Percentiles rank a stretch among this genome's conserved stretches.
Conservation (phyloP, 64 coral and sea anemone genomes). For the Catalaphyllia jardinei region DNA sequence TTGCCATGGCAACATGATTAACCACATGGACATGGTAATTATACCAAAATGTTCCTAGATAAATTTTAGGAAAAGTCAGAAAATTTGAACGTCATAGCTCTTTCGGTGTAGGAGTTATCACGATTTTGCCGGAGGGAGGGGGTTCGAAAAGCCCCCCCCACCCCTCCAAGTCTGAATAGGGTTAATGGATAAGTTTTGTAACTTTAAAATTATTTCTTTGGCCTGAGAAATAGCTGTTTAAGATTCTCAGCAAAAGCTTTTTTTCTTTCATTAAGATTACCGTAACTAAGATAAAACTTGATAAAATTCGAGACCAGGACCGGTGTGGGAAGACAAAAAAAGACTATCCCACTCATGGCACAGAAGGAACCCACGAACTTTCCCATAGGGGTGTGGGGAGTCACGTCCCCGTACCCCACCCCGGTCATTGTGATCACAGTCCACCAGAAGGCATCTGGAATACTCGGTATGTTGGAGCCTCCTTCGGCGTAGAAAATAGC, state of each 20-base stretch:
- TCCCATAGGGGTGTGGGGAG: constrained; percentile 64
- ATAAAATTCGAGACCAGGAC: constrained; percentile 86
- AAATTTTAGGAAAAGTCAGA: no score
- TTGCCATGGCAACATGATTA: no score
- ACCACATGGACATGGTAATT: no score
- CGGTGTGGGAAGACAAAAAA: constrained; percentile 90
- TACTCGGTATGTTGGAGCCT: constrained; percentile 71
- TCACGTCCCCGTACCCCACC: constrained; percentile 87
- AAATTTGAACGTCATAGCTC: no score
- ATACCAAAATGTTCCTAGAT: no score
- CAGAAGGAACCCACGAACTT: constrained; percentile 78
- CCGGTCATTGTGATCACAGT: constrained; percentile 88
- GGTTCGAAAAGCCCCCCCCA: no score
- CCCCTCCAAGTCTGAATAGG: no score
- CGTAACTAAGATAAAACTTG: constrained; percentile 22
- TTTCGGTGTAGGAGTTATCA: no score
- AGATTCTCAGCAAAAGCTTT: constrained; percentile 27
- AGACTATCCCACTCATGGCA: constrained; percentile 76
- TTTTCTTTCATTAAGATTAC: background rate
- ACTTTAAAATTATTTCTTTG: background rate
- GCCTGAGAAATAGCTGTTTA: constrained; percentile 11
- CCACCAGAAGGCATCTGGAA: constrained; percentile 94
- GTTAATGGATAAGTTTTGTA: no score
- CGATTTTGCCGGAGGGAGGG: no score
- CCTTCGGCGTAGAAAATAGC: constrained; percentile 77